Conservation (phyloP, 2,888 invertebrate species). For the Globia sparganii region DNA sequence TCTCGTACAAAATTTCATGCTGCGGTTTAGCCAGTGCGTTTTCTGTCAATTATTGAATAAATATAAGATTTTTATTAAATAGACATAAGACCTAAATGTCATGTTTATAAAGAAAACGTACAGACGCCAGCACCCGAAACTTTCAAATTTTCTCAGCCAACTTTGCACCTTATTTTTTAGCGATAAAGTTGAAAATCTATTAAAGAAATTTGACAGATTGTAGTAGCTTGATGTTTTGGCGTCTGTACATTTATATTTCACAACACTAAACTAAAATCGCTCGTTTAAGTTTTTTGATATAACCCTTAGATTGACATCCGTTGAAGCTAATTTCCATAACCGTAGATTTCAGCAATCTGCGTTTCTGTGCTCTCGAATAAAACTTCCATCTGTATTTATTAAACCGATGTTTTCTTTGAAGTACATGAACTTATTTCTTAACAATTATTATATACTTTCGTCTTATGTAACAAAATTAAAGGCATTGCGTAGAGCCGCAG, state of each 20-base stretch:
- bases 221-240: no score
- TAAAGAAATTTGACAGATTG: no score
- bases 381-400: slow-evolving; percentile 14
- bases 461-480: background rate
- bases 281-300: background rate
- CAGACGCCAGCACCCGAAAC: no score
- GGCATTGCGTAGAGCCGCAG: no score
- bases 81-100: no score
- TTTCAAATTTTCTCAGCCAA: no score
- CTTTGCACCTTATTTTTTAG: no score
- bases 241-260: background rate
- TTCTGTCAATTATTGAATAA: background rate
- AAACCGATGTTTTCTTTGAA: slow-evolving; percentile 10
- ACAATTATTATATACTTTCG: background rate
- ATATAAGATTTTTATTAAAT: background rate
- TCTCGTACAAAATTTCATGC: no score
- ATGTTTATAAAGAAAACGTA: background rate
- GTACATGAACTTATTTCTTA: background rate
- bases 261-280: slow-evolving; percentile 3
- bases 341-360: slow-evolving; percentile 43
- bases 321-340: slow-evolving; percentile 61
- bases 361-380: slow-evolving; percentile 36
- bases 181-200: no score
- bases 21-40: no score
- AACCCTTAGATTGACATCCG: slow-evolving; percentile 47